A percentile compares a stretch with the other conserved stretches of the same genome.
Evolutionary conservation across 2,888 invertebrate species (phyloP).

Genomic region (Tenthredo mesomela): DNA sequence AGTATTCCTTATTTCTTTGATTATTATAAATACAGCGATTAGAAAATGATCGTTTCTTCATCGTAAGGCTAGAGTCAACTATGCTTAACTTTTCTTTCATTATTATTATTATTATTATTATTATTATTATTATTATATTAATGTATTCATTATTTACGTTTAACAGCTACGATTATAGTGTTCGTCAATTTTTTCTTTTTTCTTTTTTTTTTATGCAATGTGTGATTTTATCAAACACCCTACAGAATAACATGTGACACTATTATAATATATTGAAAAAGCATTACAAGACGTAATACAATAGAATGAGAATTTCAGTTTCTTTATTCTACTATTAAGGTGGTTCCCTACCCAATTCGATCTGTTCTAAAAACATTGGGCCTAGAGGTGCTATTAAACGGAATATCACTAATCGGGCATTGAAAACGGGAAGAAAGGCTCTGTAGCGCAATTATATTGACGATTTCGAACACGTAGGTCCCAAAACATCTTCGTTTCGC

Average conservation of each 20-base stretch:
- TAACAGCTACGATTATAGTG: slow-evolving; percentile 54
- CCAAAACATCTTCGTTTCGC: no score
- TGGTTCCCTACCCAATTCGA: no score
- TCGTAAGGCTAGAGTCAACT: slow-evolving; percentile 64
- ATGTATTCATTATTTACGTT: slow-evolving; percentile 44
- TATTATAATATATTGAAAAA: background rate
- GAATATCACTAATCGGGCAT: no score
- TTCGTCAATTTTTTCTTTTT: slow-evolving; percentile 32
- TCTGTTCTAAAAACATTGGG: no score
- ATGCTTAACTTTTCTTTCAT: slow-evolving; percentile 59
- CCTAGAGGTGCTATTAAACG: no score
- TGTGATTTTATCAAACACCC: slow-evolving; percentile 32
- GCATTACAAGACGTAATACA: background rate
- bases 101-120: background rate
- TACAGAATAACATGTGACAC: slow-evolving; percentile 24
- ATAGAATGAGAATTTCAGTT: background rate
- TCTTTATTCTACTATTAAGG: background rate
- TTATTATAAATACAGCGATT: slow-evolving; percentile 65
- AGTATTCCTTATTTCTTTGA: slow-evolving; percentile 56
- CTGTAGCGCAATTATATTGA: no score
- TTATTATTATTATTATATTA: background rate
- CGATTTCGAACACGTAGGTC: no score
- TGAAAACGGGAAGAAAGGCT: no score
- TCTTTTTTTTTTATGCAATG: slow-evolving; percentile 26
- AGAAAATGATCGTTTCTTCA: slow-evolving; percentile 65